phyloP scores from a whole-genome alignment of 2,113 vertebrate genomes.

The Mastomys coucha region DNA sequence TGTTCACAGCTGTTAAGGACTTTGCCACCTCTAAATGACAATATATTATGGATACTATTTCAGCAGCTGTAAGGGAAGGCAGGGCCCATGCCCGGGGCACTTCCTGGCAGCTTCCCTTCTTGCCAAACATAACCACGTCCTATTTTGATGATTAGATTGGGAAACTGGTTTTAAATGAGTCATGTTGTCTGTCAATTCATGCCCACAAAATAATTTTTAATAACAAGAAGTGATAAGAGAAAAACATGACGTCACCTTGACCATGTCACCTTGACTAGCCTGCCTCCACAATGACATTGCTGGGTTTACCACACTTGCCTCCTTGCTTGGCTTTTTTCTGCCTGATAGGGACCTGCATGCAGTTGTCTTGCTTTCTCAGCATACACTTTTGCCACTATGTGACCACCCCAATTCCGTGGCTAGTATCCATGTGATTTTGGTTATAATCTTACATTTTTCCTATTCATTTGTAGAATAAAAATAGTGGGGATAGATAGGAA shows the following conservation, averaged over 20 bases:
- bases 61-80: background rate
- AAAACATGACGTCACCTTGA: background rate
- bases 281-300: no score
- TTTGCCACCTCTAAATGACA: constrained; percentile 64
- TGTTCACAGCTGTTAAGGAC: constrained; percentile 66
- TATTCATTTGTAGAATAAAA: background rate
- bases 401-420: no score
- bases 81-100: background rate
- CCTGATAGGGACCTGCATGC: background rate
- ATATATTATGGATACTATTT: constrained; percentile 57
- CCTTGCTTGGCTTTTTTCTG: background rate
- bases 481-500: background rate
- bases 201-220: constrained; percentile 63
- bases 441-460: background rate
- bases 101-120: background rate
- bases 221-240: constrained; percentile 46
- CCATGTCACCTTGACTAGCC: constrained; percentile 24
- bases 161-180: constrained; percentile 68
- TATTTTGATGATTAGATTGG: constrained; percentile 55
- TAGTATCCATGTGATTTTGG: background rate
- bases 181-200: constrained; percentile 47
- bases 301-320: background rate
- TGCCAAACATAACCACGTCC: background rate
- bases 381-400: background rate
- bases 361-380: background rate